A percentile compares a stretch with the other conserved stretches of the same genome.
Conservation (phyloP, 2,113 vertebrate species). For the Xiphophorus hellerii region DNA sequence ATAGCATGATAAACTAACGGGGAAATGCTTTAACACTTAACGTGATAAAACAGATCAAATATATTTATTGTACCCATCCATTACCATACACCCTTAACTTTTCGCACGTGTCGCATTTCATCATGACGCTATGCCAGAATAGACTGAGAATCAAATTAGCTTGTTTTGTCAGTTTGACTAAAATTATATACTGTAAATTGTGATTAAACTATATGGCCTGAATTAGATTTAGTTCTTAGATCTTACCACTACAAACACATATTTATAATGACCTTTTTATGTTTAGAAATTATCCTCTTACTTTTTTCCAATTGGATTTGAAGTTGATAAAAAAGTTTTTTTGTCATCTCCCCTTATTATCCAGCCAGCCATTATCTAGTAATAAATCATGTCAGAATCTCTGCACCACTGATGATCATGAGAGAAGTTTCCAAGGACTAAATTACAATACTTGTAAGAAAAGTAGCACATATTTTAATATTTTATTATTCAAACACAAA, state of each 20-base stretch:
- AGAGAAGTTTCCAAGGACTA: constrained; percentile 70
- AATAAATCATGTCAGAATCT: constrained; percentile 61
- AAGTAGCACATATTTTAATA: constrained; percentile 27
- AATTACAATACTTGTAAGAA: constrained; percentile 58
- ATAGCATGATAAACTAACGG: too few relatives aligned
- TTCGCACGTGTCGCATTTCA: too few relatives aligned
- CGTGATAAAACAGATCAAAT: too few relatives aligned
- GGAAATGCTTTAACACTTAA: too few relatives aligned
- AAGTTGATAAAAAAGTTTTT: background rate
- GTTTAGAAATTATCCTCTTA: background rate
- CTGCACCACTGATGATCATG: constrained; percentile 50
- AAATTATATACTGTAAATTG: too few relatives aligned
- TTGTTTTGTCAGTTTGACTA: too few relatives aligned
- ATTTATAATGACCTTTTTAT: background rate
- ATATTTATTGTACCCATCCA: too few relatives aligned
- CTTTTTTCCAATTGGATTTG: background rate
- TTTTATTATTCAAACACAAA: constrained; percentile 66
- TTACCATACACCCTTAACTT: too few relatives aligned
- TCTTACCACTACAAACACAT: background rate
- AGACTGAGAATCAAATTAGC: too few relatives aligned
- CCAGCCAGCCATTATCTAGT: constrained; percentile 13
- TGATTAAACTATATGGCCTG: too few relatives aligned
- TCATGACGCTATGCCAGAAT: too few relatives aligned
- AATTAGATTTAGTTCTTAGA: background rate
- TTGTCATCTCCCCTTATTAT: constrained; percentile 28